Conservation (phyloP, 2,888 invertebrate species). For the Thymelicus acteon region DNA sequence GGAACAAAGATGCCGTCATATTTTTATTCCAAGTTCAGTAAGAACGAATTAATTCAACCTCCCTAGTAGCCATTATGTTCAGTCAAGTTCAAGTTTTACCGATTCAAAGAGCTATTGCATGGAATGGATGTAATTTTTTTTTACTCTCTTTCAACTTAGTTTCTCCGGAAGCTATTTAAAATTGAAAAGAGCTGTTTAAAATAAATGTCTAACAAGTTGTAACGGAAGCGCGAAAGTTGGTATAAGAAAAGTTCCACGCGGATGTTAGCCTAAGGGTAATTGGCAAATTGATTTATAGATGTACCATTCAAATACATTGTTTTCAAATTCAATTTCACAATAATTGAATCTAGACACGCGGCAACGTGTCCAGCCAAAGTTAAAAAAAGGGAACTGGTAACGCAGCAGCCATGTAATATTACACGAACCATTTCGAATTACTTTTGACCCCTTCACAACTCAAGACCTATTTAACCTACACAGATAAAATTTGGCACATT, state of each 20-base stretch:
- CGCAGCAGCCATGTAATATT: too few species aligned
- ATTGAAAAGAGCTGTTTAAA: constrained; percentile 41
- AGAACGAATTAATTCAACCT: constrained; percentile 31
- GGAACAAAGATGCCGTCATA: constrained; percentile 41
- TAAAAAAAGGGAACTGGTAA: too few species aligned
- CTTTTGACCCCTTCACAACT: too few species aligned
- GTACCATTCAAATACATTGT: neutral
- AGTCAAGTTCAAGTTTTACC: constrained; percentile 36
- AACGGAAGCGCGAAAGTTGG: constrained; percentile 24
- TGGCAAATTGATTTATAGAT: constrained; percentile 11
- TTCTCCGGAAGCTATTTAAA: constrained; percentile 40
- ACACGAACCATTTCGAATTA: too few species aligned
- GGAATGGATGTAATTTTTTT: constrained; percentile 37
- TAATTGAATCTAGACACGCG: too few species aligned
- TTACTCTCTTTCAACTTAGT: constrained; percentile 36
- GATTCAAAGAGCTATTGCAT: constrained; percentile 30
- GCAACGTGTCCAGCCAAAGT: too few species aligned
- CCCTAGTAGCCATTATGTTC: constrained; percentile 40
- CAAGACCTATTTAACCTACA: too few species aligned
- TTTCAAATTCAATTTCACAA: too few species aligned
- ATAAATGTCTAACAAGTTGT: constrained; percentile 31
- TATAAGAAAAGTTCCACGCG: constrained; percentile 12
- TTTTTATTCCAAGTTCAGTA: constrained; percentile 40
- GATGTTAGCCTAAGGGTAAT: constrained; percentile 20
- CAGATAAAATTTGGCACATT: too few species aligned